Evolutionary conservation across 1,140 invertebrate genomes (phyloP), one percentile per base, ranked within the genome.

Genomic region (Temnothorax curvispinosus): DNA sequence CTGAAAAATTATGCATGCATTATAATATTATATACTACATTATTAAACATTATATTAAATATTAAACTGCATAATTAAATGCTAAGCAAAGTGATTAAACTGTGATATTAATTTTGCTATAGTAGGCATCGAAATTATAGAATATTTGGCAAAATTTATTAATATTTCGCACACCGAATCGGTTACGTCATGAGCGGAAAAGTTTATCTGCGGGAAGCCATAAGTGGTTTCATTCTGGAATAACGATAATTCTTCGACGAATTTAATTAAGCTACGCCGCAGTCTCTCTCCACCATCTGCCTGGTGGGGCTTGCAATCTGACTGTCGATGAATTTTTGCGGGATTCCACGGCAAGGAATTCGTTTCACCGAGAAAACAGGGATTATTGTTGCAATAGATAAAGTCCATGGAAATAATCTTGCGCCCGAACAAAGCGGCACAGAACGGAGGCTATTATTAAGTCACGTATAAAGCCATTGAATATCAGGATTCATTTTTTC

Each of bases 131-230:
- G 21, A 2, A 69, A 69, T 81, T 71, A 47, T 69, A 56, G 47
- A 41, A 54, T 56, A 21, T 47, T 74, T 47, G 67, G 7, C 13
- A 47, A 69, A 74, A 72, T 58, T 74, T 84, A 60, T 74, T 56
- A 18, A 74, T 84, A 84, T 74, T 74, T 74, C 18, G 15, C 41
- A 38, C 32, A n/a, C 52, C 94, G 92, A 92, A 95, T 95, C 41
- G 82, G 91, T 74, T 91, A 89, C 58, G 89, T 94, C n/a, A 87
- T 74, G n/a, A 94, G 95, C 87, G 85, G 93, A 77, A 78, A 89
- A 54, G 91, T 96, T 86, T 88, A 94, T 76, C 77, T 94, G 35
- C 93, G 93, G 93, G 92, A 94, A 91, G 91, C 93, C 54, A 87
- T 94, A 77, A 93, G 94, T 95, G 62, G 72, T 90, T 89, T 87